phyloP scores from a whole-genome alignment of 2,888 invertebrate species.

The Aromia moschata region DNA sequence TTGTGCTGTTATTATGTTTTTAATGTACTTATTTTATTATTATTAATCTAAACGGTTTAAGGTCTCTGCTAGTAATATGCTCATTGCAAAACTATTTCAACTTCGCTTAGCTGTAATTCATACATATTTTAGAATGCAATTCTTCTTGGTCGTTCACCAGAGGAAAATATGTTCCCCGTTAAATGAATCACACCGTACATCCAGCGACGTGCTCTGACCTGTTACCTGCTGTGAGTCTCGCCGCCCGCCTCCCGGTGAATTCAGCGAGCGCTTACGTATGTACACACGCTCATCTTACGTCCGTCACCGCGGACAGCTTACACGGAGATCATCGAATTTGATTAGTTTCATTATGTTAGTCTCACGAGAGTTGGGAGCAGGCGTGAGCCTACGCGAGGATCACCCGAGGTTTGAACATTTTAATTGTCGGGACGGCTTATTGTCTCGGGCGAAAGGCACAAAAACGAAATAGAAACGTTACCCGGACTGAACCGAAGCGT shows the following conservation, averaged over 20 bases:
- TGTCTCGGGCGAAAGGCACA: not conserved
- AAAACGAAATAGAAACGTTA: not conserved
- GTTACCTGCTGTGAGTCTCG: conserved; percentile 48
- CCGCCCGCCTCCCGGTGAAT: conserved; percentile 41
- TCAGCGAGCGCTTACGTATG: conserved; percentile 37
- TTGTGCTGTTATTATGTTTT: too few relatives aligned
- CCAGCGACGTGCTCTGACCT: conserved; percentile 51
- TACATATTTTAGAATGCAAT: too few relatives aligned
- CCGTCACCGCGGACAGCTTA: conserved; percentile 45
- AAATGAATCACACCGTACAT: too few relatives aligned
- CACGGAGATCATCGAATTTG: conserved; percentile 44
- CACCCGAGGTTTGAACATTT: conserved; percentile 15
- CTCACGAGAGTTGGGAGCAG: conserved; percentile 33
- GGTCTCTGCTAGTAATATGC: too few relatives aligned
- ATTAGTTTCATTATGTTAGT: conserved; percentile 48
- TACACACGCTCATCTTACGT: conserved; percentile 46
- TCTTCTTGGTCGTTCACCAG: too few relatives aligned
- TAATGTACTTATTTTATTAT: too few relatives aligned
- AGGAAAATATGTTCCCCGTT: too few relatives aligned
- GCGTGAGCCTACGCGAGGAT: not conserved
- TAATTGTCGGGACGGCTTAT: conserved; percentile 7
- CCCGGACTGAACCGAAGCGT: too few relatives aligned
- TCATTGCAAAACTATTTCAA: too few relatives aligned
- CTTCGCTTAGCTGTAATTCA: too few relatives aligned
- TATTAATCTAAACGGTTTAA: too few relatives aligned